Evolutionary conservation across 2,113 vertebrate species (phyloP).

Genomic region (Vombatus ursinus): DNA sequence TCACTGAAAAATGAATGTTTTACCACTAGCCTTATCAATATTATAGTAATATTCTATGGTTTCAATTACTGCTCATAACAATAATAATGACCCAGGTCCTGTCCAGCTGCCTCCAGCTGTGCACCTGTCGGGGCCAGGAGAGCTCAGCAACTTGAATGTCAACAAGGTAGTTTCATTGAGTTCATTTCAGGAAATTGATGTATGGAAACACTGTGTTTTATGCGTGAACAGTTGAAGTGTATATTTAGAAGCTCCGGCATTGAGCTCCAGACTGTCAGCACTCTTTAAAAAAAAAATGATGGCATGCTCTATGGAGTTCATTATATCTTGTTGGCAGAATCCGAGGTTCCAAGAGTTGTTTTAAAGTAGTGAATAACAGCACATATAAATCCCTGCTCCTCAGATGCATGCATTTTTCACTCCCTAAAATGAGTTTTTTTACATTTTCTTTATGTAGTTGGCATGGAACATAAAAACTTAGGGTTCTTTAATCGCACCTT

Average conservation of each 20-base stretch:
- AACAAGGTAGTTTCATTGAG: neutral
- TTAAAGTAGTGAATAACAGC: conserved; percentile 70
- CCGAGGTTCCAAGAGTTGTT: conserved; percentile 67
- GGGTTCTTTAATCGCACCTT: conserved; percentile 24
- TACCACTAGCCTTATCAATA: neutral
- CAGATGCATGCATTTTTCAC: conserved; percentile 58
- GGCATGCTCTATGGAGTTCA: conserved; percentile 64
- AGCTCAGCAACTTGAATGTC: neutral
- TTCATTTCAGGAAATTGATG: conserved; percentile 46
- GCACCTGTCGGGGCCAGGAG: neutral
- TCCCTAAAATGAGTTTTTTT: conserved; percentile 70
- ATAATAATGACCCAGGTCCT: accelerated
- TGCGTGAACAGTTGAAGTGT: conserved; percentile 57
- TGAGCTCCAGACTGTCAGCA: conserved; percentile 60
- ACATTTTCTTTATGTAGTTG: conserved; percentile 63
- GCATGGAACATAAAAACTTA: conserved; percentile 55
- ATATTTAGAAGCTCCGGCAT: conserved; percentile 67
- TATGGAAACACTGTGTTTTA: conserved; percentile 53
- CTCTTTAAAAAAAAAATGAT: conserved; percentile 43
- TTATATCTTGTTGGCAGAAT: conserved; percentile 72
- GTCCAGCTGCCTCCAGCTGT: neutral
- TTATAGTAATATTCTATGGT: neutral
- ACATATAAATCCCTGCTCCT: conserved; percentile 69
- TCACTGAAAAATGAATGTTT: neutral
- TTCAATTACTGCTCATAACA: neutral